Evolutionary conservation across 1,140 invertebrate genomes (phyloP).

Genomic region (Drosophila trapezifrons): DNA sequence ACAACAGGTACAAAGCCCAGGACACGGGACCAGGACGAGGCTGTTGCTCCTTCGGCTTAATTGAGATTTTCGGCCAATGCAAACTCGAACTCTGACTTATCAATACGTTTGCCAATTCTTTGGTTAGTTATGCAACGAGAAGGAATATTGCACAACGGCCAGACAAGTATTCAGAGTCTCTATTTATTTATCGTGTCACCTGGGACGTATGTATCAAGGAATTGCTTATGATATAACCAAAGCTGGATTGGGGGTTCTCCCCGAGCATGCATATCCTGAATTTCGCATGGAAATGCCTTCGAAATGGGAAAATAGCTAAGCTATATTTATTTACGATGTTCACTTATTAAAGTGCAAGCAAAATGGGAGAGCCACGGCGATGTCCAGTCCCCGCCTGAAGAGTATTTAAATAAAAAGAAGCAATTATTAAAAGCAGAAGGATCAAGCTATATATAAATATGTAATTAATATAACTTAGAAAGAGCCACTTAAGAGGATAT

Average conservation of each 20-base stretch:
- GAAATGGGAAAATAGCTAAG: conserved; percentile 3
- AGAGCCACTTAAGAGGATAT: neutral
- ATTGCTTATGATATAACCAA: conserved; percentile 3
- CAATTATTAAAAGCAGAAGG: neutral
- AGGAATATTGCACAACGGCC: conserved; percentile 20
- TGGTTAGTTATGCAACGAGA: conserved; percentile 13
- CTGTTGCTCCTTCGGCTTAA: conserved; percentile 61
- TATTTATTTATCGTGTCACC: conserved; percentile 27
- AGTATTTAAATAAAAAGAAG: neutral
- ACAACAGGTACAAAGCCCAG: conserved; percentile 61
- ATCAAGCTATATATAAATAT: too few relatives aligned
- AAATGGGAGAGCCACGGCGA: neutral
- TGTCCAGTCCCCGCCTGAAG: too few relatives aligned
- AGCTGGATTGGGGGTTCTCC: neutral
- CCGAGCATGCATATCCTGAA: neutral
- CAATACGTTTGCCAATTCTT: conserved; percentile 9
- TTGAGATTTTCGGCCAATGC: conserved; percentile 38
- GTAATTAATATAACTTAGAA: too few relatives aligned
- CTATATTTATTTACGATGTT: conserved; percentile 9
- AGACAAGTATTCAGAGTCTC: neutral
- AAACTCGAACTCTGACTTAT: conserved; percentile 22
- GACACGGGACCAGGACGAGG: conserved; percentile 9
- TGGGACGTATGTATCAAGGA: conserved; percentile 10
- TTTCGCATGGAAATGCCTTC: neutral
- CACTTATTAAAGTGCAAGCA: conserved; percentile 7